Evolutionary conservation across 2,113 vertebrate genomes (phyloP), one percentile per base, ranked within the genome.

Genomic region (Cygnus atratus): DNA sequence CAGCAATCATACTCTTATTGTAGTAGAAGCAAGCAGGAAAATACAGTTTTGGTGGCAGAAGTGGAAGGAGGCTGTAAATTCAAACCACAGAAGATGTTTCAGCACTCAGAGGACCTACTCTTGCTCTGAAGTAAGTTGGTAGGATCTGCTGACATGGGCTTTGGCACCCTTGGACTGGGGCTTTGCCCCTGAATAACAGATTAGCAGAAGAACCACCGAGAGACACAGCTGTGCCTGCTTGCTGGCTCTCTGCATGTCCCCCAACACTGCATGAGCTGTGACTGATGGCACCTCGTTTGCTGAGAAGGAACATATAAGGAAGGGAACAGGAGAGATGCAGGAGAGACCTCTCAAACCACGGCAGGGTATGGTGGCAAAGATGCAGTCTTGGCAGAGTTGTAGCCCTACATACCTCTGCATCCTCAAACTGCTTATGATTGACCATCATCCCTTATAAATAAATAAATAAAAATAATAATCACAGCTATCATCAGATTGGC

Each of bases 231-330:
- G 21, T 63, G 9, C 28, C 43, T 75, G 3, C 54, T 77, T 76
- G 62, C 75, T 59, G 31, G 21, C 31, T 63, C 28, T 21, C 31
- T 90, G 19, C 2, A 0, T 24, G 7, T 88, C 19, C 16, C 33
- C 10, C 0, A 2, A 0, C 1, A 4, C 39, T 61, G 19, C 61
- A 31, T 55, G 31, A 46, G 17, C 31, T 81, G 26, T 77, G 59
- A 79, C 24, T 80, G n/a, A n/a, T 29, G 63, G 29, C 67, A 84
- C 43, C 43, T 83, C 1, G 0, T 0, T 63, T 41, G 28, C 62
- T 55, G 31, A 44, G 26, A 22, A 67, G 39, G 55, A 75, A 14
- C 16, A 13, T 65, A 76, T 82, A 46, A 65, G 43, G 37, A 78
- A 81, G 18, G n/a, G 29, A 87, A 41, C 0, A 0, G 58, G 29